Evolutionary conservation across 2,888 invertebrate species (phyloP).

Genomic region (Lithodes maja): DNA sequence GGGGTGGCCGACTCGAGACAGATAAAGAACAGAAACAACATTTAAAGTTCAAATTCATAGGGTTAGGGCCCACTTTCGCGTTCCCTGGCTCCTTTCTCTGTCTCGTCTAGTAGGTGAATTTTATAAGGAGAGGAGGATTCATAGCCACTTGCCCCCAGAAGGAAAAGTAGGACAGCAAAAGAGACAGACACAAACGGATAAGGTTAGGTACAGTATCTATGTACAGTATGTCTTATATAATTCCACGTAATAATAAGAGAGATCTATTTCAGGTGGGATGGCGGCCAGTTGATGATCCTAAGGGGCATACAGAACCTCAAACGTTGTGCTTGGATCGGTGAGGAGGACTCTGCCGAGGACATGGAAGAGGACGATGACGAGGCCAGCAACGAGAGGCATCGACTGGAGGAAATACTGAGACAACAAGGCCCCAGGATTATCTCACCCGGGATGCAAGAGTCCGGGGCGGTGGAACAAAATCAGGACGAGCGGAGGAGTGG

Average conservation of each 20-base stretch:
- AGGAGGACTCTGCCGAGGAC: conserved; percentile 85
- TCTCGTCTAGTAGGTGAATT: too few species aligned
- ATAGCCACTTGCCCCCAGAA: too few species aligned
- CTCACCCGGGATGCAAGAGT: background rate
- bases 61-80: too few species aligned
- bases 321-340: conserved; percentile 87
- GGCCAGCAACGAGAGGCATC: conserved; percentile 23
- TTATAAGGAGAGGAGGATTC: too few species aligned
- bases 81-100: too few species aligned
- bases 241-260: background rate
- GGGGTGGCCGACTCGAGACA: too few species aligned
- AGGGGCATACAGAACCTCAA: conserved; percentile 85
- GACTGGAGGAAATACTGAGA: background rate
- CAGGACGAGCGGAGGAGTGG: background rate
- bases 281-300: conserved; percentile 85
- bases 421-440: background rate
- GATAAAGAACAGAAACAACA: too few species aligned
- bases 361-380: conserved; percentile 38
- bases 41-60: background rate
- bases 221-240: background rate
- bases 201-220: background rate
- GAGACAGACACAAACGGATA: too few species aligned
- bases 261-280: conserved; percentile 80
- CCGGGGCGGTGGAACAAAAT: background rate
- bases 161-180: too few species aligned